These are phyloP conservation scores for Melanotus villosus DNA, from an alignment of 2,888 invertebrate species.

Conservation along the genomic window DNA sequence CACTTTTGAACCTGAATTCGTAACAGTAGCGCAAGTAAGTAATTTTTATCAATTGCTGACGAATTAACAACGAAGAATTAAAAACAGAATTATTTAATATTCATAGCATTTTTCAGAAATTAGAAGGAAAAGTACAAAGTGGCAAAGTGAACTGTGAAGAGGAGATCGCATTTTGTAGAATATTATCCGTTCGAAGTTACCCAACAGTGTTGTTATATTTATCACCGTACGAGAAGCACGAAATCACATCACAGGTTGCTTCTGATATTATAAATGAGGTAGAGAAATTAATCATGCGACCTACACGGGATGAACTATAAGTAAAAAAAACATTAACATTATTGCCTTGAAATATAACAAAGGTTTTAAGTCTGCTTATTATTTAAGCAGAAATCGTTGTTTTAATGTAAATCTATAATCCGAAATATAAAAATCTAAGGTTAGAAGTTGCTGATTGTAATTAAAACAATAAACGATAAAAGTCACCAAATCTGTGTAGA, in stretches of 20 bases:
- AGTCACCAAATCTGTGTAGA: no score
- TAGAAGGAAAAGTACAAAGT: conserved; percentile 72
- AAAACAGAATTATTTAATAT: conserved; percentile 46
- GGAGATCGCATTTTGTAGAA: conserved; percentile 70
- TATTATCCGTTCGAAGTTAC: conserved; percentile 72
- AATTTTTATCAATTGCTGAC: not conserved
- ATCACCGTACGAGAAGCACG: conserved; percentile 57
- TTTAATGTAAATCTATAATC: no score
- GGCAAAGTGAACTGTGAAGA: conserved; percentile 79
- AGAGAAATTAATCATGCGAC: conserved; percentile 41
- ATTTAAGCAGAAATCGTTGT: no score
- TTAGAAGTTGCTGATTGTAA: no score
- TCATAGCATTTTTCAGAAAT: conserved; percentile 57
- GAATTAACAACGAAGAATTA: conserved; percentile 29
- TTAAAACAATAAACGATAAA: no score
- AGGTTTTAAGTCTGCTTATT: no score
- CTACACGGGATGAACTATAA: conserved; percentile 55
- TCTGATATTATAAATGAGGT: conserved; percentile 52
- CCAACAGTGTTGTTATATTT: conserved; percentile 73
- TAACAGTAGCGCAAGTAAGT: conserved; percentile 74
- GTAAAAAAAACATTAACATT: no score
- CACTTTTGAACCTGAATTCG: conserved; percentile 78
- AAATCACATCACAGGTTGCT: conserved; percentile 55
- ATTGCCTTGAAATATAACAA: no score
- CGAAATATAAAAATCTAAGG: no score